These are phyloP conservation scores for Podarcis cretensis DNA, from an alignment of 2,113 vertebrate genomes.

Conservation along the genomic window DNA sequence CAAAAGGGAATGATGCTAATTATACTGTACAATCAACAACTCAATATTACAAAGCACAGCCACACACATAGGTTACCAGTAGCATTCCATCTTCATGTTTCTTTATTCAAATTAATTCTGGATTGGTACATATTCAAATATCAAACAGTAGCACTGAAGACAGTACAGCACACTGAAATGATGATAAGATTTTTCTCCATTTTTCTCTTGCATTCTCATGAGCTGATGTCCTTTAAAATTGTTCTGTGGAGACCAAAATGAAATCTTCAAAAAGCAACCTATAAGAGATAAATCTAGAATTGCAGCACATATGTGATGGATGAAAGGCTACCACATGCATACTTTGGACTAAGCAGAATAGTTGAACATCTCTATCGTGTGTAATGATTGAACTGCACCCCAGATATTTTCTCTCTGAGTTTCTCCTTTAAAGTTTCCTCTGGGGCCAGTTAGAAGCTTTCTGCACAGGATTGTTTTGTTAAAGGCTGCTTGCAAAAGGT, in stretches of 20 bases:
- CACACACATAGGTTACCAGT: too few species aligned
- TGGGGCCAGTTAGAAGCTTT: constrained; percentile 2
- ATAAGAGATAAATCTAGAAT: constrained; percentile 40
- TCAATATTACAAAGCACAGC: too few species aligned
- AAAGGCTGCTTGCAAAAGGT: constrained; percentile 1
- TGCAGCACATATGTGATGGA: constrained; percentile 5
- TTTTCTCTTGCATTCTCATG: constrained; percentile 10
- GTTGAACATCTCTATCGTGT: neutral
- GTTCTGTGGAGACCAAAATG: constrained; percentile 40
- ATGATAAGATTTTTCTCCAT: neutral
- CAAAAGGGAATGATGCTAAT: too few species aligned
- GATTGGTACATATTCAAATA: too few species aligned
- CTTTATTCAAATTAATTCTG: too few species aligned
- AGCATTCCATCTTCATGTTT: too few species aligned
- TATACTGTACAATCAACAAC: too few species aligned
- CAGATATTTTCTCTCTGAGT: constrained; percentile 44
- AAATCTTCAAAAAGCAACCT: constrained; percentile 35
- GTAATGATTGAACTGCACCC: constrained; percentile 31
- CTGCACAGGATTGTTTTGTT: neutral
- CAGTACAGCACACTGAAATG: too few species aligned
- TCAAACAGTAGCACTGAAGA: too few species aligned
- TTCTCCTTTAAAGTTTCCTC: constrained; percentile 35
- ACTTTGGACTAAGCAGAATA: constrained; percentile 6
- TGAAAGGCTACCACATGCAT: constrained; percentile 45
- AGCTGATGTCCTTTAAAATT: neutral